Evolutionary conservation across 2,888 invertebrate genomes (phyloP).

Genomic region (Himalopsyche anomala): DNA sequence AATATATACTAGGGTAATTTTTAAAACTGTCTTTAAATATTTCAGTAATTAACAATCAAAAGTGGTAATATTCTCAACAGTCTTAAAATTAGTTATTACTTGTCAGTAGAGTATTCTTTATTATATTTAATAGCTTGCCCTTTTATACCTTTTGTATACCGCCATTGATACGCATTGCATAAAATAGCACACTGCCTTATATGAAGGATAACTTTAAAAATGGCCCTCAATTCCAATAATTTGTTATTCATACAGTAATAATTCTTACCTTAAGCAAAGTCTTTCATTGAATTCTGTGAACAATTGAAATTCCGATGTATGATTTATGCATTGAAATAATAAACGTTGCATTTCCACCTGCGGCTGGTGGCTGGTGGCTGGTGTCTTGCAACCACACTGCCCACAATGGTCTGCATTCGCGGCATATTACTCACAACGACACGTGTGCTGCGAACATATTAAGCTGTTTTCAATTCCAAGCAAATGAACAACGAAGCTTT

Average conservation of each 20-base stretch:
- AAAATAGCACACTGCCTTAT: too few relatives aligned
- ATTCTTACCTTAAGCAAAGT: neutral
- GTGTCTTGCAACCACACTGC: conserved; percentile 40
- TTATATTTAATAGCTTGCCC: too few relatives aligned
- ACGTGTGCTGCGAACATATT: conserved; percentile 34
- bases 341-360: conserved; percentile 13
- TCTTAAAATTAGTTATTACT: too few relatives aligned
- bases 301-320: conserved; percentile 49
- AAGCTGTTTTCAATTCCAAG: neutral
- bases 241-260: conserved; percentile 34
- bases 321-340: conserved; percentile 48
- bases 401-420: conserved; percentile 17
- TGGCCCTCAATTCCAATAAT: neutral
- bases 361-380: conserved; percentile 4
- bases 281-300: neutral
- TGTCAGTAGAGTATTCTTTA: too few relatives aligned
- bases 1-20: too few relatives aligned
- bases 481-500: conserved; percentile 5
- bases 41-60: too few relatives aligned
- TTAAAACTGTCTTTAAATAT: too few relatives aligned
- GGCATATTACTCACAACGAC: conserved; percentile 19
- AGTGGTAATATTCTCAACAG: too few relatives aligned
- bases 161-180: too few relatives aligned
- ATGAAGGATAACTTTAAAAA: neutral
- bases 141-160: too few relatives aligned